Base-by-base conservation (phyloP, 2,888 invertebrate species). In the Ophioninae sp. region DNA sequence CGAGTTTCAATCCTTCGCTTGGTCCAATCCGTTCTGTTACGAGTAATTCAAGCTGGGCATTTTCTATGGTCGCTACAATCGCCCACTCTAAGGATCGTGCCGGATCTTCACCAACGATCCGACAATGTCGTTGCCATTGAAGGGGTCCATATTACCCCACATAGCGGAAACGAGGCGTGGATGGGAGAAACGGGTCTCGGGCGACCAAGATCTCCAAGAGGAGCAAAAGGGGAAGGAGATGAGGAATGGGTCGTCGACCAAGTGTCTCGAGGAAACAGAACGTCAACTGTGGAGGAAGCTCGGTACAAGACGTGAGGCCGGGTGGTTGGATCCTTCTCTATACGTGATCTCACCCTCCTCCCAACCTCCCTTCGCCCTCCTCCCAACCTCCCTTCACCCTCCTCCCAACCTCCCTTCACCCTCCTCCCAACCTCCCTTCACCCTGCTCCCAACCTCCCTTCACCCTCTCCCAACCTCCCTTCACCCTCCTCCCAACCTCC, bases 181-280 rank as follows among this genome's bases (percentile, higher is more conserved):
- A 65, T 61, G 44, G 68, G 82, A 59, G 39, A 76, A 79, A 74
- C 30, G 64, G 78, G 74, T 78, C 56, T 71, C 39, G 80, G 77
- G 75, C 69, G 58, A 64, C 79, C 67, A 44, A 56, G 73, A 78
- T 78, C 71, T 58, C 56, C 71, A 64, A 88, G 90, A 90, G 89
- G 89, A 88, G 87, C 86, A 37, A 87, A 88, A 88, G 51, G 51
- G 51, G 51, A 51, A 87, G 90, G 88, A 79, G 88, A 90, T 92
- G 92, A 92, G 92, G 92, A 91, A 92, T 92, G 91, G 91, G 91
- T 90, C 89, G 90, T 91, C 90, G 67, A 90, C 91, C 92, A 92
- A 92, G 92, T 92, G 92, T 92, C 91, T 90, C 79, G 67, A 86
- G 90, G 89, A 91, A 90, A 91, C 82, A 74, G 84, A 85, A 83